Evolutionary conservation across 2,888 invertebrate species (phyloP), one percentile per base, ranked within the genome.

Genomic region (Latrodectus elegans): DNA sequence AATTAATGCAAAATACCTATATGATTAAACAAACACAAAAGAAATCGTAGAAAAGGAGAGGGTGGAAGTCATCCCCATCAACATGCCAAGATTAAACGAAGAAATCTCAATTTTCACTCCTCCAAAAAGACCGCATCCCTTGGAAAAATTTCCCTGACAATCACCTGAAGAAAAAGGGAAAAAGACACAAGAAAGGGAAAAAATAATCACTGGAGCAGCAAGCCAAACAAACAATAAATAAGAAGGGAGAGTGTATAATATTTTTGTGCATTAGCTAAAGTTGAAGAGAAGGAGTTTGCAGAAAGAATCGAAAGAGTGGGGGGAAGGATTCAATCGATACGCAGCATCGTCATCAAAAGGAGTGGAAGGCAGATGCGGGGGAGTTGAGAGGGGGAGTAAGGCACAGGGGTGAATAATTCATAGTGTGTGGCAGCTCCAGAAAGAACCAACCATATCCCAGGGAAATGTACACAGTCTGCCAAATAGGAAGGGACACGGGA

Each of bases 361-460:
- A 67, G 78, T 51, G 76, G 60, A 77, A 84, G 53, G 38, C 38
- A 38, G 38, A 38, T 38, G 38, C 38, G 38, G 38, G 38, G 38
- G 38, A 38, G 38, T 1, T 2, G 15, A 68, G 68, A 53, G 38
- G 17, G 80, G 72, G 77, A 65, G 65, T 51, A 65, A 64, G 53
- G 70, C n/a, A 65, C 73, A 38, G 71, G 85, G 80, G 81, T 86
- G 86, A 86, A 86, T 86, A 81, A 81, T 86, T 86, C 86, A 86
- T 86, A 72, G 86, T 76, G 38, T 68, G 84, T 71, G 83, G 83
- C 83, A 52, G 73, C 60, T 22, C 73, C 65, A 84, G 83, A 84
- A 72, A 77, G 77, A 77, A 84, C 76, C 64, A 71, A 77, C 76
- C 64, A 60, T 84, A 77, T 72, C 79, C 78, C 38, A 67, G 74